Conservation (phyloP, 2,888 invertebrate species). For the Ophonus ardosiacus region DNA sequence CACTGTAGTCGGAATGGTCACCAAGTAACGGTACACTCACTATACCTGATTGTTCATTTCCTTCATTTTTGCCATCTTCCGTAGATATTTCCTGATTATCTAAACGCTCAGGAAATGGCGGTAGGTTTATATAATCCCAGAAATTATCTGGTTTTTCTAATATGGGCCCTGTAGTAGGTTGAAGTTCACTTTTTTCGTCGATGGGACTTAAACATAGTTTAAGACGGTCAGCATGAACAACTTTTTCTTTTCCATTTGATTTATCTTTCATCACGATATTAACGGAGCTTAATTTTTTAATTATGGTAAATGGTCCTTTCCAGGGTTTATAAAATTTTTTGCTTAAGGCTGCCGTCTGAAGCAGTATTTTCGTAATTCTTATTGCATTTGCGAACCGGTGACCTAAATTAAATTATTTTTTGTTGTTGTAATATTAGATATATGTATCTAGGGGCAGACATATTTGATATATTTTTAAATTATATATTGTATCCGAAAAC, state of each 20-base stretch:
- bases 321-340: slow-evolving; percentile 40
- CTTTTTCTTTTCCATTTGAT: slow-evolving; percentile 23
- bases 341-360: too few relatives aligned
- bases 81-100: neutral
- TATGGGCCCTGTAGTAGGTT: neutral
- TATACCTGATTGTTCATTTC: neutral
- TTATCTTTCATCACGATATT: slow-evolving; percentile 25
- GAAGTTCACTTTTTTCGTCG: neutral
- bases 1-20: neutral
- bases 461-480: too few relatives aligned
- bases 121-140: neutral
- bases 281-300: slow-evolving; percentile 44
- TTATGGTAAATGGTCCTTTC: slow-evolving; percentile 16
- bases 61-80: neutral
- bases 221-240: slow-evolving; percentile 46
- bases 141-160: neutral
- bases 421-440: too few relatives aligned
- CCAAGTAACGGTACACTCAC: neutral
- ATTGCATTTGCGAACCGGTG: too few relatives aligned
- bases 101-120: neutral
- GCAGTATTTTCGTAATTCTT: too few relatives aligned
- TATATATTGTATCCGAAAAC: too few relatives aligned
- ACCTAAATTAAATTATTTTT: too few relatives aligned
- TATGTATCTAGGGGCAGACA: too few relatives aligned
- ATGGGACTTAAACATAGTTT: slow-evolving; percentile 19